Base-by-base conservation (phyloP, 2,797 vertebrate species). In the Melanotaenia nigrans region DNA sequence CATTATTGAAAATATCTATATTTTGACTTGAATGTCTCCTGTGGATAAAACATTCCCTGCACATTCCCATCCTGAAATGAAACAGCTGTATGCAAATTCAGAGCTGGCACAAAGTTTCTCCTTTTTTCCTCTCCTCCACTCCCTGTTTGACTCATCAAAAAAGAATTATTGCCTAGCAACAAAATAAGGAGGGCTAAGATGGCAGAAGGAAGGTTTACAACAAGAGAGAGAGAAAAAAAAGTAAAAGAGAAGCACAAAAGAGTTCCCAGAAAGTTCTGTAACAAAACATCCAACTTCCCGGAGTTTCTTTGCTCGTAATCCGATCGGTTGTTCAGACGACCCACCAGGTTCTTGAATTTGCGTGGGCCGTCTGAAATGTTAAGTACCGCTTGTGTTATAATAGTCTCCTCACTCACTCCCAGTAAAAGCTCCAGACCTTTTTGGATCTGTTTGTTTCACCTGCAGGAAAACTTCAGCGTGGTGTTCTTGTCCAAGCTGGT, bases 251-350 rank as follows among this genome's bases (percentile, higher is more conserved):
- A 58, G 5, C 30, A 84, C 67, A 66, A 55, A 8, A 16, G 77
- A 36, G n/a, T 82, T 79, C 33, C 63, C 14, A 14, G 51, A 73
- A 87, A 79, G 55, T 20, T 71, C 65, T 56, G 8, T 53, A n/a
- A 79, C 6, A 75, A 82, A 76, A 55, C 22, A 2, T n/a, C 11
- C 8, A 4, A 35, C 35, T 36, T 20, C 20, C 22, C 65, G 51
- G 61, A 84, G 81, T 85, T 78, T 76, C 57, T 77, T 25, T 36
- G 25, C 42, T 66, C 32, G 8, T 62, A 71, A 68, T 42, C 32
- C 14, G 47, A 68, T 67, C 12, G 5, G 85, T 87, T 81, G 77
- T 82, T 75, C 30, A 32, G 85, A 85, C 58, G 0, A 79, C 65
- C 11, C 18, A n/a, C 47, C 16, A 9, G 61, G 55, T 35, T 72